phyloP scores from a whole-genome alignment of 1,140 invertebrate species.

The Hirudo medicinalis region DNA sequence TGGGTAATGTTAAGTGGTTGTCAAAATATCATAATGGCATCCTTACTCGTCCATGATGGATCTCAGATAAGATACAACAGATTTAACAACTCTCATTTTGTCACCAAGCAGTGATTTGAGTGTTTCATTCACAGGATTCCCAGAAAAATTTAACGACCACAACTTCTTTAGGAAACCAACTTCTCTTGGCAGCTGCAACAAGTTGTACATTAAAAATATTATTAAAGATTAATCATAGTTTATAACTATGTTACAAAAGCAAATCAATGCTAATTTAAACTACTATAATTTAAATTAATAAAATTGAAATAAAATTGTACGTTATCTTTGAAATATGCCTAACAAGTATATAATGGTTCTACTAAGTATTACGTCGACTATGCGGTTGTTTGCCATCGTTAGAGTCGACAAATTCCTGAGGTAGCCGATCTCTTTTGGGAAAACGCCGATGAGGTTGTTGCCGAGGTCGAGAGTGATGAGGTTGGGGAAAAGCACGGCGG shows the following conservation, averaged over 20 bases:
- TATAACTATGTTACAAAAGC: too few species aligned
- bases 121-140: constrained; percentile 72
- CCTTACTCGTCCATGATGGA: constrained; percentile 49
- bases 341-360: too few species aligned
- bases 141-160: constrained; percentile 86
- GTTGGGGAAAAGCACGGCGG: constrained; percentile 70
- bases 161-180: constrained; percentile 80
- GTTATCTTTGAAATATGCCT: too few species aligned
- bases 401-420: constrained; percentile 78
- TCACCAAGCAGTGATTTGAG: constrained; percentile 81
- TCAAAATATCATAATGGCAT: not conserved
- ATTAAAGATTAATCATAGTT: too few species aligned
- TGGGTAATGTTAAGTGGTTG: not conserved
- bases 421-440: constrained; percentile 72
- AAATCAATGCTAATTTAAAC: too few species aligned
- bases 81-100: constrained; percentile 79
- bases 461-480: constrained; percentile 88
- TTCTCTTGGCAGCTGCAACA: constrained; percentile 62
- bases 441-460: constrained; percentile 64
- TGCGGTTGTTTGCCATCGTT: constrained; percentile 71
- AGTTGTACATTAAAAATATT: too few species aligned
- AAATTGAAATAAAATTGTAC: too few species aligned
- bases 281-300: too few species aligned
- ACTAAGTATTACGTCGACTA: constrained; percentile 42
- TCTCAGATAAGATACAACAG: constrained; percentile 88